phyloP scores from a whole-genome alignment of 2,113 vertebrate genomes.

The Bostrychus sinensis region DNA sequence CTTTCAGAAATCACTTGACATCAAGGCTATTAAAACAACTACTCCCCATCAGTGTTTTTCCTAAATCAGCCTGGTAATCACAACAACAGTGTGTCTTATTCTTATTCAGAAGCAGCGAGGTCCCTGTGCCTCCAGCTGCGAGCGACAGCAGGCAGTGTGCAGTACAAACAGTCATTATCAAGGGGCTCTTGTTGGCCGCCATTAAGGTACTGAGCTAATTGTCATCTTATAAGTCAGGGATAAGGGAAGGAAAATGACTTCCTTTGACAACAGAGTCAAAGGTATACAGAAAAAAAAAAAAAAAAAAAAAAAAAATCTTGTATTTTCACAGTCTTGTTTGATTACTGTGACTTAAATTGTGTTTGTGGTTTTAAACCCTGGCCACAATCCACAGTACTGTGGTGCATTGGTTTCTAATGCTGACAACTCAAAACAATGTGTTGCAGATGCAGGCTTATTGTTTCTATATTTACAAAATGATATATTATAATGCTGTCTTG shows the following conservation, averaged over 20 bases:
- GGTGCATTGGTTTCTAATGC: too few relatives aligned
- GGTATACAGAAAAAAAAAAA: too few relatives aligned
- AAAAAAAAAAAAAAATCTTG: not conserved
- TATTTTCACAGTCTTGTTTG: too few relatives aligned
- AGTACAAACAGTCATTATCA: slow-evolving; percentile 55
- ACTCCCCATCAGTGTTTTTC: slow-evolving; percentile 23
- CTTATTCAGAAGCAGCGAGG: slow-evolving; percentile 29
- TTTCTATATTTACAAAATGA: too few relatives aligned
- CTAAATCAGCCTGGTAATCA: slow-evolving; percentile 39
- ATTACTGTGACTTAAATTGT: too few relatives aligned
- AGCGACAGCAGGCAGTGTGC: slow-evolving; percentile 44
- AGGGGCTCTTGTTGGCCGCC: slow-evolving; percentile 44
- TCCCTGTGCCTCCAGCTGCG: slow-evolving; percentile 53
- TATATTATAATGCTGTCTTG: too few relatives aligned
- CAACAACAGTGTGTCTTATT: slow-evolving; percentile 36
- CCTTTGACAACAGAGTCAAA: slow-evolving; percentile 32
- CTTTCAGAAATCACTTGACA: slow-evolving; percentile 12
- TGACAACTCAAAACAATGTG: too few relatives aligned
- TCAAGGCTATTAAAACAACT: slow-evolving; percentile 19
- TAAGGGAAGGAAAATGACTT: slow-evolving; percentile 20
- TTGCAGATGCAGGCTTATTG: too few relatives aligned
- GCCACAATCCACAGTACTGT: too few relatives aligned
- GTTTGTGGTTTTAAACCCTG: too few relatives aligned
- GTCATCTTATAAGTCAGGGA: slow-evolving; percentile 38
- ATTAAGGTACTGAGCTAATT: slow-evolving; percentile 56